Evolutionary conservation across 2,113 vertebrate genomes (phyloP), one percentile per base, ranked within the genome.

Genomic region (Strix uralensis): DNA sequence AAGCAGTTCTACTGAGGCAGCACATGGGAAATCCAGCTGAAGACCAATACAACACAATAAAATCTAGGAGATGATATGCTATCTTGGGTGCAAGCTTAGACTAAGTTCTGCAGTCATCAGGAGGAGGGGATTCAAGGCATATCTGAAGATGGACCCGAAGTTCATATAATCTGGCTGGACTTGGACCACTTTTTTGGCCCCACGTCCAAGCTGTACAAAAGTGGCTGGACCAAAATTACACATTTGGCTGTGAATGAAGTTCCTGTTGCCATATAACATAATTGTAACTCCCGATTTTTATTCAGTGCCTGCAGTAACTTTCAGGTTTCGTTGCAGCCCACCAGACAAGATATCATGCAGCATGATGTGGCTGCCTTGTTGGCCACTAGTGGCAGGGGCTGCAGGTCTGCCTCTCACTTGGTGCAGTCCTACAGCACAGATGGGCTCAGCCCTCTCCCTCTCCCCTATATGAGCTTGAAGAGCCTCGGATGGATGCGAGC

Each of bases 401-500:
- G n/a, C 49, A 47, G 54, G 44, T 65, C 63, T 78, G 18, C 29
- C n/a, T 16, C n/a, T 65, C 8, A 0, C 32, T 9, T n/a, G 5
- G 30, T 18, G 27, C 40, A 52, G 34, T 6, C 66, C 38, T 55
- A 18, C 40, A 46, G 59, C 61, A 55, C 38, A n/a, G 44, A 7
- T 7, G 36, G 40, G 34, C 63, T 71, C 51, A 88, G 46, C 5
- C n/a, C 51, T 83, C 27, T 10, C 9, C 5, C 14, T 62, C 9
- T 62, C 8, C 9, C 9, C n/a, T 49, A 0, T 1, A 0, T 0
- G 15, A 8, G 5, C 40, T 7, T 47, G 46, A 61, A 58, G 34
- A 58, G 13, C 21, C 21, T 15, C 1, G 1, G 27, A 5, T 27
- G 46, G 49, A 21, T 17, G 14, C 0, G 1, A 58, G 38, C 7